Evolutionary conservation across 2,888 invertebrate species (phyloP).

Genomic region (Urechis unicinctus): DNA sequence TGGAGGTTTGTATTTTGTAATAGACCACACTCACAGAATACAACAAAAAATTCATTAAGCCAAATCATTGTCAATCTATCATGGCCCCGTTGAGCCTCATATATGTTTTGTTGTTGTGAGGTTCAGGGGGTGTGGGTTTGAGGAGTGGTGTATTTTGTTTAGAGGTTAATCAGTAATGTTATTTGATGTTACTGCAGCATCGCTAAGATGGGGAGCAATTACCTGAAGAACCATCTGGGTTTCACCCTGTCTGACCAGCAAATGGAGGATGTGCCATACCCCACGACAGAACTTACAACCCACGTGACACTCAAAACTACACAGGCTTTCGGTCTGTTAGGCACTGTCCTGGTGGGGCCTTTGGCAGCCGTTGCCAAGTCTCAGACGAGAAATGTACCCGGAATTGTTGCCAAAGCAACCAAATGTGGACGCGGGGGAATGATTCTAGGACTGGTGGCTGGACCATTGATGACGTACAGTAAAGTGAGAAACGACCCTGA

Average conservation of each 20-base stretch:
- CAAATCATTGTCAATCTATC: no score
- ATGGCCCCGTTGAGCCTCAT: no score
- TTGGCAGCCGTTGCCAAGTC: neutral
- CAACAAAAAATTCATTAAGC: no score
- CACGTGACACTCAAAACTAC: conserved; percentile 23
- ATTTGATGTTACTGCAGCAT: no score
- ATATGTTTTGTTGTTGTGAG: no score
- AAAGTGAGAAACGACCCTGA: conserved; percentile 5
- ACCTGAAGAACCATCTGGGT: conserved; percentile 48
- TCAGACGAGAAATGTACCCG: conserved; percentile 10
- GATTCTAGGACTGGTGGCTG: conserved; percentile 15
- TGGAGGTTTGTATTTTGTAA: no score
- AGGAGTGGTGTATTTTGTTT: no score
- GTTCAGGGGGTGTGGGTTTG: no score
- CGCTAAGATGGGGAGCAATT: conserved; percentile 4
- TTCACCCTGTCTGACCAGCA: conserved; percentile 57
- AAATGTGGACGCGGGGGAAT: conserved; percentile 16
- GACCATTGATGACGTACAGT: conserved; percentile 16
- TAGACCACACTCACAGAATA: no score
- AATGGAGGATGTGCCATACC: conserved; percentile 53
- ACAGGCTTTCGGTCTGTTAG: conserved; percentile 16
- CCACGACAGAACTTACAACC: conserved; percentile 16
- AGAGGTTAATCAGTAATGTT: no score
- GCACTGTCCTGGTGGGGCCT: conserved; percentile 16
- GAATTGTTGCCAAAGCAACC: conserved; percentile 5